Evolutionary conservation across 2,888 invertebrate genomes (phyloP), one percentile per base, ranked within the genome.

Genomic region (Invenusta paracnida): DNA sequence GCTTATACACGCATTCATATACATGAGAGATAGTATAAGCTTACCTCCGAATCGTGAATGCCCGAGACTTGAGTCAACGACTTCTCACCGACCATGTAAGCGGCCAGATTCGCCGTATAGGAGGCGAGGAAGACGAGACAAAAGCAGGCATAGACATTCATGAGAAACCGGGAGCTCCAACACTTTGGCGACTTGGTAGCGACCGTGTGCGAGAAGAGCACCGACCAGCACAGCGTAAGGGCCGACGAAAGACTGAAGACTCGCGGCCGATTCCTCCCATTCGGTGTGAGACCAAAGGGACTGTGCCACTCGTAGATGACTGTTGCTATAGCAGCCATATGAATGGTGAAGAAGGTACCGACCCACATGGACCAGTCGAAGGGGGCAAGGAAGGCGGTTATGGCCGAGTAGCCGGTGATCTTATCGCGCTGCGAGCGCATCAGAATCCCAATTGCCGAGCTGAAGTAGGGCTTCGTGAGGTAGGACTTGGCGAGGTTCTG

Each of bases 291-390:
- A 73, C 87, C 87, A 29, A 85, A 87, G 13, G 87, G 87, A 81
- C 87, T 87, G 82, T 87, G 87, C 87, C 87, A 87, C 83, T 87
- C 87, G 67, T 86, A 87, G 48, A 87, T 83, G 23, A 83, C 86
- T 30, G 85, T 83, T 31, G 87, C 85, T 1, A 86, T 29, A 0
- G 87, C 87, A 31, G 85, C 85, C 0, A 87, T 67, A 25, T 87
- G 86, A 2, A 87, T 79, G 29, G 86, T 87, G 11, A 87, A 17
- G 25, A 87, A 87, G 0, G 87, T 86, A 11, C 87, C 83, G 17
- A 87, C 23, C 87, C 87, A 87, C 86, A 87, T 87, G 23, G 86
- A 83, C 87, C 85, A 86, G 30, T 87, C 86, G 73, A 87, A 86
- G 1, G 87, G 87, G 13, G 81, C 85, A 17, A 87, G 27, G 48